Base-by-base conservation (phyloP, 2,888 invertebrate genomes). In the Automeris io region DNA sequence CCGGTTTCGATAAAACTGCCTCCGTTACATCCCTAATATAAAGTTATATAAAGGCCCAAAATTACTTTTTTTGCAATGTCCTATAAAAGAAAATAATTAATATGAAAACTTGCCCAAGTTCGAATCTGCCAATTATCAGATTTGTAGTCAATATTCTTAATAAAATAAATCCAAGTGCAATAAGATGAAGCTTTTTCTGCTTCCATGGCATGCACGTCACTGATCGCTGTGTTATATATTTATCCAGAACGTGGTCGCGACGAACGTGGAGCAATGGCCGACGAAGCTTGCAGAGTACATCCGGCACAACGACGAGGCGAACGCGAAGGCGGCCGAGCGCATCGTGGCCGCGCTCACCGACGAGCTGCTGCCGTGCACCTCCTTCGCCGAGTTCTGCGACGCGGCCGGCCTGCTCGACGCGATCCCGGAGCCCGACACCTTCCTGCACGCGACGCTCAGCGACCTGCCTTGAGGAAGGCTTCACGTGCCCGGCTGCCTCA, bases 351-450 rank as follows among this genome's bases (percentile, higher is more conserved):
- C 90, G 1, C 94, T 97, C 57, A 94, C 95, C 26, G 95, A 97
- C 58, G 97, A 98, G 74, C 88, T 96, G 60, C 87, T 97, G 57
- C 95, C 96, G 6, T 96, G 97, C 82, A 90, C 95, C 45, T 95
- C 95, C 9, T 94, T 98, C 76, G 90, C 90, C 5, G 98, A 98
- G 87, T 96, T 96, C 88, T 95, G 95, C 80, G 98, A 98, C 90
- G 95, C 97, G 51, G 90, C 93, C 55, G 96, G 96, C 90, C 78
- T 93, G 48, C 85, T 93, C 49, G 90, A 87, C 46, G 91, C 91
- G 47, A 88, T 93, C 46, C 82, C 90, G 18, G 90, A 90, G 49
- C 91, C 93, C 29, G 91, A 91, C 47, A 71, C 60, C 21, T 77
- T 76, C 63, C 65, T 86, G 5, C 70, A 63, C 39, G 51, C 59